Conservation (phyloP, 2,113 vertebrate genomes). For the Catagonus wagneri region DNA sequence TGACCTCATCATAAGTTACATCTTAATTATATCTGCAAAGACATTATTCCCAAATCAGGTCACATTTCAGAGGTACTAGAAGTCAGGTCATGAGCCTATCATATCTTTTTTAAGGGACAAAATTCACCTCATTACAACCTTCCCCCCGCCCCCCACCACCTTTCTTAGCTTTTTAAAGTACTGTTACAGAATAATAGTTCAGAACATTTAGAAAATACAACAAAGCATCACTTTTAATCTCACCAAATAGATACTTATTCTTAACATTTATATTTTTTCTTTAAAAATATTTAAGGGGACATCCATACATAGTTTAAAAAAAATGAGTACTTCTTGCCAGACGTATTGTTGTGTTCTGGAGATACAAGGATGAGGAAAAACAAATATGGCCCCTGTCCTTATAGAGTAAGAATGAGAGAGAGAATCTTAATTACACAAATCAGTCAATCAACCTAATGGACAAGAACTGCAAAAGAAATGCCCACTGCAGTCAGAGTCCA, state of each 20-base stretch:
- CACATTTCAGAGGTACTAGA: not conserved
- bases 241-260: not conserved
- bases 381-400: not conserved
- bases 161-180: not conserved
- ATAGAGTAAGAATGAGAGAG: not conserved
- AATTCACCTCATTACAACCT: not conserved
- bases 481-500: not conserved
- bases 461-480: not conserved
- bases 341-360: not conserved
- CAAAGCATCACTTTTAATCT: not conserved
- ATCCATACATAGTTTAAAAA: not conserved
- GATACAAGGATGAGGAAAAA: not conserved
- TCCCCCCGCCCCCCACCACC: not conserved
- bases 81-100: not conserved
- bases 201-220: constrained; percentile 5
- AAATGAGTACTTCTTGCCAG: not conserved
- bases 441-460: not conserved
- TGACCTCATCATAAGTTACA: not conserved
- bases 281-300: not conserved
- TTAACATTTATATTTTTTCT: not conserved
- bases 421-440: not conserved
- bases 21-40: not conserved
- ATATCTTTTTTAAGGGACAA: not conserved
- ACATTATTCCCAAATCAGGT: not conserved
- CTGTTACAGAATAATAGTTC: not conserved